These are phyloP conservation scores for Shargacucullia verbasci DNA, from an alignment of 2,888 invertebrate species.

Conservation along the genomic window DNA sequence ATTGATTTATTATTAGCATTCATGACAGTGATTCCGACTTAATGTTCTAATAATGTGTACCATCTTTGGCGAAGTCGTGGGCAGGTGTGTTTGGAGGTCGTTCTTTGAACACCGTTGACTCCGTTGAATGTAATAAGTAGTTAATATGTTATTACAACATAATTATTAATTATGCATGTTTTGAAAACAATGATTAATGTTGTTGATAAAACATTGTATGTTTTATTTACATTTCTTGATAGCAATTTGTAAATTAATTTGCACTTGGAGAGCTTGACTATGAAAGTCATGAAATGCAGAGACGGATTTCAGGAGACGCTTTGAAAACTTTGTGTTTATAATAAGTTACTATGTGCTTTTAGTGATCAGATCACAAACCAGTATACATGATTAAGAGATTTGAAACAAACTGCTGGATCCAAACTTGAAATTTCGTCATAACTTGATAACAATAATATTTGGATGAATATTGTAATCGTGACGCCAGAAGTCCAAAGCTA, in stretches of 20 bases:
- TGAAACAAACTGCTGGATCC: too few relatives aligned
- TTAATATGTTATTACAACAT: constrained; percentile 16
- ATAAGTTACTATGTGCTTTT: too few relatives aligned
- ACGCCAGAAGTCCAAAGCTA: too few relatives aligned
- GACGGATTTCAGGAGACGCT: not conserved
- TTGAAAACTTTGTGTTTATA: too few relatives aligned
- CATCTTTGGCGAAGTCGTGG: constrained; percentile 42
- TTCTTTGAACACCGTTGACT: constrained; percentile 28
- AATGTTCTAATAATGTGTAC: constrained; percentile 40
- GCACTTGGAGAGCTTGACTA: not conserved
- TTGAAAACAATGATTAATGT: constrained; percentile 13
- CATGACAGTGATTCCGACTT: constrained; percentile 38
- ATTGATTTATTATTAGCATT: constrained; percentile 31
- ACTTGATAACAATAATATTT: too few relatives aligned
- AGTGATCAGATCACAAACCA: too few relatives aligned
- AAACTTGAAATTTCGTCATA: too few relatives aligned
- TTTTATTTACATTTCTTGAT: not conserved
- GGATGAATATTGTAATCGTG: too few relatives aligned
- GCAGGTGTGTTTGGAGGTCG: constrained; percentile 47
- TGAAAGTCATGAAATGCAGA: not conserved
- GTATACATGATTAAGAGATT: too few relatives aligned
- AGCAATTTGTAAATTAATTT: not conserved
- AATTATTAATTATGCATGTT: constrained; percentile 24
- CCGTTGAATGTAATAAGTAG: not conserved
- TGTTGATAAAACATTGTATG: not conserved